Base-by-base conservation (phyloP, 2,797 vertebrate species). In the Melanotaenia nigrans region DNA sequence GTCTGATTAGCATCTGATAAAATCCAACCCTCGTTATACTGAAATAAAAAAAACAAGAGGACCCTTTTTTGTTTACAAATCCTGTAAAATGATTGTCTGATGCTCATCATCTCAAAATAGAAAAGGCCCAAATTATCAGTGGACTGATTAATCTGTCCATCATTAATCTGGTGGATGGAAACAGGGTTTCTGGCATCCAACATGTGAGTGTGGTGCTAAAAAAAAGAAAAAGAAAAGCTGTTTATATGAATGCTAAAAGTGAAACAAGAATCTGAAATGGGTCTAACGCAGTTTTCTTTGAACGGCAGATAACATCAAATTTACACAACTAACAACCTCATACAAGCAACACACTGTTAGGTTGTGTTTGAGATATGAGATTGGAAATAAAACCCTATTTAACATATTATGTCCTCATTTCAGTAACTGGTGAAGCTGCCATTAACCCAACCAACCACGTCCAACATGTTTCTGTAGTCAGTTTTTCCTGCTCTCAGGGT, bases 361-460 rank as follows among this genome's bases (percentile, higher is more conserved):
- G 5, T 3, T 53, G 49, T 24, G 49, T 24, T 11, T 54, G 18
- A 22, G 22, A 49, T 13, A 1, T 61, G 56, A 12, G 36, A 35
- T 3, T 1, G 24, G 8, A 42, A 54, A 55, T 9, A 68, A 75
- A 57, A 61, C 3, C 9, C n/a, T 0, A 16, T 20, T 40, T 1
- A 18, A 28, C 18, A 14, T 42, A 30, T 18, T 0, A 1, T 5
- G 63, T 62, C 51, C 49, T 71, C 42, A 51, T 78, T 78, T 61
- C 55, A 35, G 56, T 1, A 70, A 67, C 42, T 18, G 36, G 35
- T 64, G 71, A 68, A 58, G 73, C 58, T 51, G 59, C 33, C 53
- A 0, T 72, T 45, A 85, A 79, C 63, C 65, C 49, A 56, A 20
- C 56, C 6, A 2, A 68, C 25, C 40, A 68, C 74, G 33, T 1